Conservation (phyloP, 1,140 invertebrate species). For the Aplysia californica region DNA sequence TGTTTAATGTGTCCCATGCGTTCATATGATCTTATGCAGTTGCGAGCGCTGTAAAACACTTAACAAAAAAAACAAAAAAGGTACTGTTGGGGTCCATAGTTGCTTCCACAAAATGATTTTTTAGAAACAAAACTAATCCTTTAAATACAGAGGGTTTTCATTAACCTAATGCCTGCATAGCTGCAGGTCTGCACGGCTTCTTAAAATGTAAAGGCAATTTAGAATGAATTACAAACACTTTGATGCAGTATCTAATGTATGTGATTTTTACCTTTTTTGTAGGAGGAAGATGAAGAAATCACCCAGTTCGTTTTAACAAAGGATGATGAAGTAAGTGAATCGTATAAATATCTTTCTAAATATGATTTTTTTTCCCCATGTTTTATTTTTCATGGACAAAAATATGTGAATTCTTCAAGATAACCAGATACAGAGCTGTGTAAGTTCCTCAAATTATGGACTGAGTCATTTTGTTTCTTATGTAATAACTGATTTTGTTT, state of each 20-base stretch:
- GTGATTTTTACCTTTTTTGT: constrained; percentile 29
- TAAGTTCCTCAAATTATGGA: not conserved
- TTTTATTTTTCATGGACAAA: not conserved
- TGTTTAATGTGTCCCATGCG: no score
- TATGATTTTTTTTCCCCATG: not conserved
- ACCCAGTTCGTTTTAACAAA: constrained; percentile 77
- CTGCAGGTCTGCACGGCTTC: not conserved
- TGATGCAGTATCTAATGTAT: not conserved
- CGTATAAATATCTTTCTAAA: not conserved
- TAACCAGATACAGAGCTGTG: not conserved
- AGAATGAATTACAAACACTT: not conserved
- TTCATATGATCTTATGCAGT: no score
- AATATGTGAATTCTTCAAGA: constrained; percentile 8
- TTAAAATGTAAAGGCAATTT: not conserved
- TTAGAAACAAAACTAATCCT: no score
- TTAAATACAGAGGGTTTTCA: not conserved
- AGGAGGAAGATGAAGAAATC: constrained; percentile 78
- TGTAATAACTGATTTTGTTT: no score
- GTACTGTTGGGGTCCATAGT: no score
- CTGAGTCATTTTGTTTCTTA: no score
- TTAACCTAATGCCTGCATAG: not conserved
- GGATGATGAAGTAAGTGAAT: constrained; percentile 71
- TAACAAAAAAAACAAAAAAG: no score
- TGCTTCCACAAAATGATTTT: no score
- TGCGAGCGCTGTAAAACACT: no score